Conservation (phyloP, 2,888 invertebrate genomes). For the Euclidia mi region DNA sequence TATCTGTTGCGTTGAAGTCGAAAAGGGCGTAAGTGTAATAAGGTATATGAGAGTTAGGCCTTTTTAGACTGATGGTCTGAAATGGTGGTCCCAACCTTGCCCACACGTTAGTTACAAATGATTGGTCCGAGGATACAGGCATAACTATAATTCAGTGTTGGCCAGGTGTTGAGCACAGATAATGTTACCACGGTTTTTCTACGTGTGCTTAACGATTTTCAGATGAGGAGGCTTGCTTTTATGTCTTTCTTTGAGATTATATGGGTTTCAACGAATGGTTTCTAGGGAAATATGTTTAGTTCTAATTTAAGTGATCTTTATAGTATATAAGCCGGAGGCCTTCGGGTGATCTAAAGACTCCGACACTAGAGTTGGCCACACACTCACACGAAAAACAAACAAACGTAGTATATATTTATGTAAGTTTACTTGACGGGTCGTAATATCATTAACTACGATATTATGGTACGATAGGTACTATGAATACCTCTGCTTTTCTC, state of each 20-base stretch:
- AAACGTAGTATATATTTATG: too few species aligned
- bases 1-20: constrained; percentile 14
- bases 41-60: constrained; percentile 31
- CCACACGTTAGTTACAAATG: constrained; percentile 53
- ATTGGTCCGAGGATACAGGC: constrained; percentile 29
- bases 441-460: too few species aligned
- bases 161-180: constrained; percentile 55
- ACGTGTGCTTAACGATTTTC: constrained; percentile 15
- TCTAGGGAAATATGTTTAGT: too few species aligned
- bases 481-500: too few species aligned
- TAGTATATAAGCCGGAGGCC: too few species aligned
- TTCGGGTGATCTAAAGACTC: too few species aligned
- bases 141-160: constrained; percentile 41
- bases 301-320: too few species aligned
- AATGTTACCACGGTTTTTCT: constrained; percentile 47
- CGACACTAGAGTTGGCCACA: too few species aligned
- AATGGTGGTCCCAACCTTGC: constrained; percentile 39
- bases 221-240: background rate
- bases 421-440: too few species aligned
- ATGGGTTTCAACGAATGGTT: too few species aligned
- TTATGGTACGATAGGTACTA: too few species aligned
- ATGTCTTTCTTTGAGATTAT: background rate
- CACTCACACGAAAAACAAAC: too few species aligned
- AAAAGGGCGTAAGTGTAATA: constrained; percentile 28
- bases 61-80: constrained; percentile 43